These are phyloP conservation scores for Ophion ellenae DNA, from an alignment of 2,888 invertebrate species.

Conservation along the genomic window DNA sequence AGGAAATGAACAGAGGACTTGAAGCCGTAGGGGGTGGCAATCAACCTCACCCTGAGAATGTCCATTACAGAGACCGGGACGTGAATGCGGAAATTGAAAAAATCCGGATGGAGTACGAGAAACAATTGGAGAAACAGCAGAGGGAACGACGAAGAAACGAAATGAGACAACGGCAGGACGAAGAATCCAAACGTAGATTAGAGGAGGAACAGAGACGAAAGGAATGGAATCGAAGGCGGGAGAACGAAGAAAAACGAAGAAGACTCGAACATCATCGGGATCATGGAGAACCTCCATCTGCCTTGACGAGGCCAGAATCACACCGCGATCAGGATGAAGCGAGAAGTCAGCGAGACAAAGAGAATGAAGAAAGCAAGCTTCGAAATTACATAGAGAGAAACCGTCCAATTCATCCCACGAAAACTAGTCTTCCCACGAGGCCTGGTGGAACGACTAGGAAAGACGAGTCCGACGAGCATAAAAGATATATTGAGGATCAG, in stretches of 20 bases:
- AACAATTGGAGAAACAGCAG: constrained; percentile 37
- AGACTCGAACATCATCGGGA: constrained; percentile 48
- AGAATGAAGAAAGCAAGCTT: constrained; percentile 56
- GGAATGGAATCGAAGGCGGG: constrained; percentile 60
- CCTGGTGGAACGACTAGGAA: constrained; percentile 36
- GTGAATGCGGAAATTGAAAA: constrained; percentile 63
- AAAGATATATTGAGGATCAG: constrained; percentile 31
- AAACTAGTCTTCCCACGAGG: constrained; percentile 7
- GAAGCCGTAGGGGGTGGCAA: not conserved
- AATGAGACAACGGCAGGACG: constrained; percentile 28
- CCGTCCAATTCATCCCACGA: constrained; percentile 69
- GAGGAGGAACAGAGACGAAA: constrained; percentile 46
- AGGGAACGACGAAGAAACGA: constrained; percentile 49
- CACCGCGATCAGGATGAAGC: constrained; percentile 24
- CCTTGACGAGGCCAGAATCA: constrained; percentile 54
- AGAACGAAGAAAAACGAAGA: constrained; percentile 62
- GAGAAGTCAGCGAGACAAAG: constrained; percentile 31
- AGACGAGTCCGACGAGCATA: constrained; percentile 34
- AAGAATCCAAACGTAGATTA: constrained; percentile 39
- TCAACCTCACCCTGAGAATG: constrained; percentile 19
- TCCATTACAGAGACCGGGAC: constrained; percentile 27
- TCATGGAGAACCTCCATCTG: constrained; percentile 43
- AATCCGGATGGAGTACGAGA: constrained; percentile 66
- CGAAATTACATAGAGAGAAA: constrained; percentile 72
- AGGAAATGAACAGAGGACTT: constrained; percentile 61